Conservation (phyloP, 2,888 invertebrate species). For the Oligia latruncula region DNA sequence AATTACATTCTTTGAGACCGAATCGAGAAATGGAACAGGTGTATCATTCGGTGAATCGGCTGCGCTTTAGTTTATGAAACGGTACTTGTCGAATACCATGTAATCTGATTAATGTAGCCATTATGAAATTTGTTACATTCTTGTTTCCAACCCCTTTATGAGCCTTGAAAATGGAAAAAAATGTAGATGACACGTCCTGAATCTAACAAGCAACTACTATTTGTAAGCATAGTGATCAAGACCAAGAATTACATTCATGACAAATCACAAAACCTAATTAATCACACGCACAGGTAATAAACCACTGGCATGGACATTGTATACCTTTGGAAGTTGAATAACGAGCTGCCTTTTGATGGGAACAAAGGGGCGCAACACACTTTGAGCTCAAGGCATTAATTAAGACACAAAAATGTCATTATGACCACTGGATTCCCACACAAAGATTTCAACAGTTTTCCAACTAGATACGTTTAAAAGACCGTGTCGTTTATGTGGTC, state of each 20-base stretch:
- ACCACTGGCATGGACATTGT: constrained; percentile 55
- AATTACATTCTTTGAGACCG: constrained; percentile 62
- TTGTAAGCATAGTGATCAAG: background rate
- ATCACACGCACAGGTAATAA: constrained; percentile 48
- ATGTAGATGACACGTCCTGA: background rate
- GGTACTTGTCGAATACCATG: constrained; percentile 32
- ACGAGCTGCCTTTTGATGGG: constrained; percentile 62
- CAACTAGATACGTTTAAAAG: constrained; percentile 42
- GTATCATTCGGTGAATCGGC: constrained; percentile 40
- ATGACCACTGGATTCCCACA: constrained; percentile 72
- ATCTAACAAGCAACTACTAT: background rate
- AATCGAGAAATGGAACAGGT: constrained; percentile 60
- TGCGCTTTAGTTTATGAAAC: constrained; percentile 41
- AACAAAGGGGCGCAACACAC: constrained; percentile 69
- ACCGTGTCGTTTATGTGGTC: constrained; percentile 50
- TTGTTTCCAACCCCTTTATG: background rate
- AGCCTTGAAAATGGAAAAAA: background rate
- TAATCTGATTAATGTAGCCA: constrained; percentile 39
- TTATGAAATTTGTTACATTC: constrained; percentile 14
- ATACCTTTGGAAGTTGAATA: constrained; percentile 62
- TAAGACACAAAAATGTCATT: constrained; percentile 76
- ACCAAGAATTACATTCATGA: constrained; percentile 9
- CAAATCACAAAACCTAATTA: constrained; percentile 45
- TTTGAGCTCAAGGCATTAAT: constrained; percentile 71
- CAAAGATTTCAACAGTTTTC: constrained; percentile 59